A percentile compares a stretch with the other conserved stretches of the same genome.
phyloP scores from a whole-genome alignment of 2,113 vertebrate genomes.

The Desmodus rotundus region DNA sequence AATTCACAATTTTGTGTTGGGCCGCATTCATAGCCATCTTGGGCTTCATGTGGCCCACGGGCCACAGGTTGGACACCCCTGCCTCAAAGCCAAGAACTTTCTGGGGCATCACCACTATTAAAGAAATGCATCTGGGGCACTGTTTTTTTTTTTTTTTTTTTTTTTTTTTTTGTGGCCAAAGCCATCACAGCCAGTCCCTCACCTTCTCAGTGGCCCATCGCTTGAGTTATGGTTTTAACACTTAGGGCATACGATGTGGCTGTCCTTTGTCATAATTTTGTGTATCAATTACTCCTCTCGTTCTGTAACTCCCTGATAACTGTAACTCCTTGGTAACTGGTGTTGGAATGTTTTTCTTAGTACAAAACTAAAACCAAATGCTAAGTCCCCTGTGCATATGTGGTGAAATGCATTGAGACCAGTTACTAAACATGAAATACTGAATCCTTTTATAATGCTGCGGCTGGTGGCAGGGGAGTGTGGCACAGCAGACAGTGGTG shows the following conservation, averaged over 20 bases:
- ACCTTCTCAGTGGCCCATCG: neutral
- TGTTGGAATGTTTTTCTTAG: neutral
- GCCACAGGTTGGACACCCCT: no score
- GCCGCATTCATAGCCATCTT: no score
- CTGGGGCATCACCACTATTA: rapidly evolving
- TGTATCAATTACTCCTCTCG: neutral
- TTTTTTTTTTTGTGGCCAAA: neutral
- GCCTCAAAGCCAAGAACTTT: neutral
- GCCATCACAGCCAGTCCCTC: neutral
- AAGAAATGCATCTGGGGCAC: neutral
- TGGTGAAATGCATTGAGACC: neutral
- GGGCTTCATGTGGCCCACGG: no score
- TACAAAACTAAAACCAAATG: neutral
- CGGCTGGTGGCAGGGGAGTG: rapidly evolving
- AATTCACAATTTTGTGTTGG: no score
- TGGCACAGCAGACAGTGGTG: neutral
- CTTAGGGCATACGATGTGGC: neutral
- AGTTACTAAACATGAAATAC: neutral
- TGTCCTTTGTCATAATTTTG: neutral
- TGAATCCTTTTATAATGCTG: neutral
- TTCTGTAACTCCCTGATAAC: neutral
- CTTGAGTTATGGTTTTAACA: neutral
- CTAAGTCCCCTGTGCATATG: neutral
- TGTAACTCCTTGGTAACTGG: neutral
- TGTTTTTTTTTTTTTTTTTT: neutral